phyloP scores from a whole-genome alignment of 2,113 vertebrate species.

The Coracopsis vasa region DNA sequence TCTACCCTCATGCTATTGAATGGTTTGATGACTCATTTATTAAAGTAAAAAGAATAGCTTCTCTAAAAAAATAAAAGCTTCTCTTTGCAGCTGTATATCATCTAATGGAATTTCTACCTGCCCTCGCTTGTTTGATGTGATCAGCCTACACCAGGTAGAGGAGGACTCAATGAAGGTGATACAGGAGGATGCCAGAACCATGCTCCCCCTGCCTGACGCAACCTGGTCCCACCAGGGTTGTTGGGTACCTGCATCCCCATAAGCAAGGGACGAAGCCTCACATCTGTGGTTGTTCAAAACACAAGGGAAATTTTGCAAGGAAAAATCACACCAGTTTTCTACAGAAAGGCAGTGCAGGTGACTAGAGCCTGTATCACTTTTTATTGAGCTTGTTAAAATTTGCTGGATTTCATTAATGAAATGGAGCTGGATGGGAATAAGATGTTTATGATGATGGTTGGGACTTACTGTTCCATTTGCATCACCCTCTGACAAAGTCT shows the following conservation, averaged over 20 bases:
- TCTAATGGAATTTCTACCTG: background rate
- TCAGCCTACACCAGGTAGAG: background rate
- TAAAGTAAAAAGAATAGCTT: background rate
- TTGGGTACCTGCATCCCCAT: accelerated
- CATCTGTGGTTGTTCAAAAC: background rate
- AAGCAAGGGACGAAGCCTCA: background rate
- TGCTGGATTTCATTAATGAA: background rate
- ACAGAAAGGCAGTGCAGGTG: background rate
- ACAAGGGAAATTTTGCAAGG: background rate
- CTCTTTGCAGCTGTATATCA: background rate
- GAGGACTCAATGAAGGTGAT: background rate
- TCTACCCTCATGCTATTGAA: background rate
- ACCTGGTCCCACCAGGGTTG: accelerated
- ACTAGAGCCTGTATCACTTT: background rate
- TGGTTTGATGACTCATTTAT: background rate
- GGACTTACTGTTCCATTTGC: background rate
- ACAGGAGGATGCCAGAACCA: background rate
- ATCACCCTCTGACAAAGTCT: background rate
- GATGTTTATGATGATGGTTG: background rate
- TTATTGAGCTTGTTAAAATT: background rate
- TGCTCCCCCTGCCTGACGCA: background rate
- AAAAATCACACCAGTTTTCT: background rate
- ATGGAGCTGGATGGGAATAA: background rate
- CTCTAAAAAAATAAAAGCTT: background rate
- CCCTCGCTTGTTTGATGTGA: background rate